Conservation (phyloP, 1,140 invertebrate species). For the Anastrepha ludens region DNA sequence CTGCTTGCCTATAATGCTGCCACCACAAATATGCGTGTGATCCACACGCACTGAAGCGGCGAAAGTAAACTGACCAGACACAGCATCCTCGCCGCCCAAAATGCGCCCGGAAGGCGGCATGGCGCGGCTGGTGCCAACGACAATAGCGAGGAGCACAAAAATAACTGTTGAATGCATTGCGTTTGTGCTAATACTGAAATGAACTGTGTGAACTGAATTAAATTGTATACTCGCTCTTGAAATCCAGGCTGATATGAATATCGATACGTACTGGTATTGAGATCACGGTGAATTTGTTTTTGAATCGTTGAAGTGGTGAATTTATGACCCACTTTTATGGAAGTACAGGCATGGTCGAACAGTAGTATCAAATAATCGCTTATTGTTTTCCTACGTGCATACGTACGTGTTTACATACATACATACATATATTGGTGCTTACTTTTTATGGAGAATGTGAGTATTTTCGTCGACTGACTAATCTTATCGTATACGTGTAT, state of each 20-base stretch:
- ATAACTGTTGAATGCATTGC: conserved; percentile 28
- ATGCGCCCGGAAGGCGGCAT: conserved; percentile 60
- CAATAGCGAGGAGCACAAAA: conserved; percentile 28
- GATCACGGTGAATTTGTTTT: neutral
- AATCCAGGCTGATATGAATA: neutral
- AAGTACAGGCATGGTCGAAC: neutral
- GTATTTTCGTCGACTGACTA: conserved; percentile 6
- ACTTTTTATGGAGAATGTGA: neutral
- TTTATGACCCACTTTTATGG: conserved; percentile 36
- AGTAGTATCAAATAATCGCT: neutral
- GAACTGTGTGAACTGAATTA: neutral
- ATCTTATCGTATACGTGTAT: conserved; percentile 13
- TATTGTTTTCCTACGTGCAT: neutral
- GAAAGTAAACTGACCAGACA: conserved; percentile 60
- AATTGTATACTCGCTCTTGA: neutral
- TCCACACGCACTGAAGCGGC: conserved; percentile 66
- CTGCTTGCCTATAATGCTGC: conserved; percentile 58
- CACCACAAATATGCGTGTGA: conserved; percentile 67
- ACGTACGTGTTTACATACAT: too few species aligned
- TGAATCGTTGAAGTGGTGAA: neutral
- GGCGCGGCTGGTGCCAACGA: conserved; percentile 15
- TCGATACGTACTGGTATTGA: neutral
- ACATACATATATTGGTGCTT: neutral
- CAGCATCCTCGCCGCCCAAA: conserved; percentile 65
- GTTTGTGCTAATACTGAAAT: conserved; percentile 10